phyloP scores from a whole-genome alignment of 2,113 vertebrate species.

The Corydoras maculifer region DNA sequence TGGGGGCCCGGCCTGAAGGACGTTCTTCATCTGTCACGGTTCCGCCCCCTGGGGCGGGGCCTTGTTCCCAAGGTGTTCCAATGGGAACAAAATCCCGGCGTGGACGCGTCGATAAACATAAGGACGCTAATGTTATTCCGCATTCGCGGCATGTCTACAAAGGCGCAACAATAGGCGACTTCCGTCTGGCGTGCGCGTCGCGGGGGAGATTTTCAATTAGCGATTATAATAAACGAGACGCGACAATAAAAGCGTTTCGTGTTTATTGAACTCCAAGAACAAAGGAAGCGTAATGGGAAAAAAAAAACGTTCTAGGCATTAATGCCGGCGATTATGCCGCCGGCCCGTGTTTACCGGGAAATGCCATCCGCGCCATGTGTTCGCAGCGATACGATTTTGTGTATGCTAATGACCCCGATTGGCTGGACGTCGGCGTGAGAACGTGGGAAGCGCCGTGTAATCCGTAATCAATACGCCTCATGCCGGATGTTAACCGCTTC shows the following conservation, averaged over 20 bases:
- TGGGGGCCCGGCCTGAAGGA: slow-evolving; percentile 39
- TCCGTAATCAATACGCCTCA: no score
- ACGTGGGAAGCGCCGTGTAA: no score
- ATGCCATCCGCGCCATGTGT: slow-evolving; percentile 43
- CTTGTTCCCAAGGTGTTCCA: no score
- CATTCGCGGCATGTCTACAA: no score
- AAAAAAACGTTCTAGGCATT: slow-evolving; percentile 23
- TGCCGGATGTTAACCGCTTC: no score
- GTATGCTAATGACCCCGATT: slow-evolving; percentile 50
- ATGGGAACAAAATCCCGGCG: no score
- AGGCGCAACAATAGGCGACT: not conserved
- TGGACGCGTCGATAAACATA: no score
- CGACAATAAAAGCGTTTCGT: slow-evolving; percentile 45
- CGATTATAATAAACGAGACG: slow-evolving; percentile 17
- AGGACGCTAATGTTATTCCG: no score
- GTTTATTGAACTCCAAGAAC: slow-evolving; percentile 42
- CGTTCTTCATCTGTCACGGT: no score
- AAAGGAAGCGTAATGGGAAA: slow-evolving; percentile 1
- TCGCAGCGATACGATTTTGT: slow-evolving; percentile 44
- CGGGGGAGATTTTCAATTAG: not conserved
- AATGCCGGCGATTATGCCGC: slow-evolving; percentile 32
- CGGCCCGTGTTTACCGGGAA: slow-evolving; percentile 42
- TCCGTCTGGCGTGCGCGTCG: not conserved
- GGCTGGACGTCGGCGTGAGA: slow-evolving; percentile 26
- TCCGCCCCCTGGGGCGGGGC: no score